A percentile compares a stretch with the other conserved stretches of the same genome.
phyloP scores from a whole-genome alignment of 1,140 invertebrate species.

The Campoletis sonorensis region DNA sequence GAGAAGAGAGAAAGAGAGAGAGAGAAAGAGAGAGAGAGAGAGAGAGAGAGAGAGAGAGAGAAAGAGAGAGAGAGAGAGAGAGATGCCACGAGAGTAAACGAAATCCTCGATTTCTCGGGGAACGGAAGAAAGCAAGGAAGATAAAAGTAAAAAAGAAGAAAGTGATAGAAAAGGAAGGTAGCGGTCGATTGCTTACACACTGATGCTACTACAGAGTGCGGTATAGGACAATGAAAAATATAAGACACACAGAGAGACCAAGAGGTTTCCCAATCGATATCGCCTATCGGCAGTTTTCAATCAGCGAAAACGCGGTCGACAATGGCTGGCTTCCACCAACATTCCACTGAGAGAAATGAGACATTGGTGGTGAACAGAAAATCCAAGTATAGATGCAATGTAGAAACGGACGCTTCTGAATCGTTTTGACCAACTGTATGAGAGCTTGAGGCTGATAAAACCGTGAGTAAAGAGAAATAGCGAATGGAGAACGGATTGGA shows the following conservation, averaged over 20 bases:
- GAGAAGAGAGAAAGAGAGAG: not conserved
- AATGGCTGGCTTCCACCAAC: constrained; percentile 22
- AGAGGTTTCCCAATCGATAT: constrained; percentile 37
- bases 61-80: not conserved
- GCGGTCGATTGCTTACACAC: constrained; percentile 23
- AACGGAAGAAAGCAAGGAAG: not conserved
- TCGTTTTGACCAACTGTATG: not conserved
- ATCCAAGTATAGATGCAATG: not conserved
- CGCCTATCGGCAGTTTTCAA: constrained; percentile 41
- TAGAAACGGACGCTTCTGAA: constrained; percentile 10
- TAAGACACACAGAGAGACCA: constrained; percentile 2
- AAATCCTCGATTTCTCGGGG: constrained; percentile 9
- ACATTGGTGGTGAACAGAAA: constrained; percentile 8
- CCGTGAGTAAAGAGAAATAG: not conserved
- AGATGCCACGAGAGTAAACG: not conserved
- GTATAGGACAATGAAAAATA: not conserved
- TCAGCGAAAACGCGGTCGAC: constrained; percentile 30
- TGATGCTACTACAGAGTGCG: constrained; percentile 6
- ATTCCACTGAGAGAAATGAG: not conserved
- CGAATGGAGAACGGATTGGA: not conserved
- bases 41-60: not conserved
- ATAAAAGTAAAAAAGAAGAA: constrained; percentile 6
- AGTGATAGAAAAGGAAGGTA: constrained; percentile 12
- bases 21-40: not conserved
- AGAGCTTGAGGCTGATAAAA: constrained; percentile 6